Evolutionary conservation across 1,140 invertebrate species (phyloP), one percentile per base, ranked within the genome.

Genomic region (Bombus terrestris): DNA sequence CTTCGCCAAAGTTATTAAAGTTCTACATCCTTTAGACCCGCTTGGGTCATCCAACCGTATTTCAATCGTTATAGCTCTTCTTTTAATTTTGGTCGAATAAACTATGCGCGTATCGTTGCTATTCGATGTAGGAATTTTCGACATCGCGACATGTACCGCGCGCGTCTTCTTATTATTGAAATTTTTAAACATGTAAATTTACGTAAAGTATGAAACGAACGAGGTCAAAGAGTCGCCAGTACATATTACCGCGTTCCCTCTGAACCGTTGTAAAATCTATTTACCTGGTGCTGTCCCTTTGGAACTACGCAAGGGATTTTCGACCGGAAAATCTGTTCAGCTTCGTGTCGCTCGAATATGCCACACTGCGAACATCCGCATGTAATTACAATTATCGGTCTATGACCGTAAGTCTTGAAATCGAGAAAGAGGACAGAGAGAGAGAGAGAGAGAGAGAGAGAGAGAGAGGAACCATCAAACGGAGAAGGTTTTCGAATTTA

Each of bases 181-280:
- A 47, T 22, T 43, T 64, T 39, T 43, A 13, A 43, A 32, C 13
- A 28, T n/a, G 32, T 47, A 47, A 68, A 79, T 47, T 22, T 35
- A 37, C 12, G 32, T 47, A 37, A 79, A 79, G 13, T 4, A 32
- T 41, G n/a, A 47, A 81, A 72, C 53, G 72, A 57, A 43, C 39
- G 37, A 53, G 39, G 73, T 88, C 64, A 86, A 86, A 87, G 84
- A 82, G 32, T 66, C 35, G 9, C 35, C 35, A 72, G 59, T 2
- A 22, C 18, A 66, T 43, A 74, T 81, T 87, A 77, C 43, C 47
- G 59, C 59, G 81, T 41, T 69, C 74, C 53, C 41, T 62, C 57
- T 83, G 59, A 83, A 68, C 28, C 68, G 47, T 41, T 64, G 64
- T 62, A 68, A 87, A 88, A 76, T 74, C 74, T 88, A 78, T 88